Conservation (phyloP, 1,140 invertebrate genomes). For the Ceratosolen solmsi region DNA sequence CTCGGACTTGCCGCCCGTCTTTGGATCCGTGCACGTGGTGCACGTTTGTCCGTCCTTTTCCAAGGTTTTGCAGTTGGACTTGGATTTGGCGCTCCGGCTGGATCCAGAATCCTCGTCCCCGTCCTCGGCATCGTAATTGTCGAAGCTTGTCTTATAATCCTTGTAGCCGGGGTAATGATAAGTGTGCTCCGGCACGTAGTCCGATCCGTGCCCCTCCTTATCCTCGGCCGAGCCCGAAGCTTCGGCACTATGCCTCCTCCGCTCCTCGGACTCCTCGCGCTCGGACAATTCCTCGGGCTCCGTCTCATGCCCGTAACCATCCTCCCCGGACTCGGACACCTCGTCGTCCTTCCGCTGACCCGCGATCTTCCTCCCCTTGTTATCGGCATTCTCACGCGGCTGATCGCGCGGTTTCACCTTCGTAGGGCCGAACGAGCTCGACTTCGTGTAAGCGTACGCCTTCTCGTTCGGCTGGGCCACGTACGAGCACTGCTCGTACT, state of each 20-base stretch:
- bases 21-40: conserved; percentile 78
- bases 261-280: background rate
- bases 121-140: conserved; percentile 11
- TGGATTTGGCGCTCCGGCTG: background rate
- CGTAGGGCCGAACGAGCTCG: conserved; percentile 56
- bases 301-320: background rate
- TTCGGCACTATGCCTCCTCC: background rate
- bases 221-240: background rate
- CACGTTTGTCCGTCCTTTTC: conserved; percentile 79
- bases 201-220: conserved; percentile 27
- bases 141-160: conserved; percentile 1
- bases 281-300: too few relatives aligned
- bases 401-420: conserved; percentile 49
- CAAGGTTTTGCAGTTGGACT: conserved; percentile 57
- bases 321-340: background rate
- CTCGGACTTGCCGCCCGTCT: conserved; percentile 81
- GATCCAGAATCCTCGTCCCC: background rate
- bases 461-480: conserved; percentile 77
- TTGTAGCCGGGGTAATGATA: conserved; percentile 38
- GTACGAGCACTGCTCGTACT: conserved; percentile 84
- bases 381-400: background rate
- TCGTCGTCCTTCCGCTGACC: background rate
- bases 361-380: background rate
- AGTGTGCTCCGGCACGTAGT: conserved; percentile 25
- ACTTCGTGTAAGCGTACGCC: conserved; percentile 76